Evolutionary conservation across 2,113 vertebrate species (phyloP), one percentile per base, ranked within the genome.

Genomic region (Siphamia tubifer): DNA sequence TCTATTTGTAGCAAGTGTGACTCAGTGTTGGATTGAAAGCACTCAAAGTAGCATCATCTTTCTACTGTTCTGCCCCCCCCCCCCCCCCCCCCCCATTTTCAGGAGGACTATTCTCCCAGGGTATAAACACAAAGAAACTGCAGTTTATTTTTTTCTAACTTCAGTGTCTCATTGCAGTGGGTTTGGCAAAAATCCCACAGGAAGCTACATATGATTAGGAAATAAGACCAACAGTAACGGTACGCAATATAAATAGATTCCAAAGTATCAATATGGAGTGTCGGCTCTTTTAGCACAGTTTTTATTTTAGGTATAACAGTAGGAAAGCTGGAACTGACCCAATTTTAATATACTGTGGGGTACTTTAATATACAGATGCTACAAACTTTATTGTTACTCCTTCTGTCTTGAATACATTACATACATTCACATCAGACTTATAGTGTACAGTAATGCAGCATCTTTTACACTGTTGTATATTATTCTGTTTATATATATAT

Each of bases 1-100:
- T 77, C 39, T 68, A 31, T 77, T 79, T 77, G 68, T 16, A 31
- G 40, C 68, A 47, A 32, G 64, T 45, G 24, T 38, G 38, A 75
- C 51, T 42, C 53, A 36, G 60, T 44, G 57, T 42, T 72, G 31
- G 32, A 52, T 28, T 66, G 42, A 70, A 53, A 51, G 8, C 30
- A 30, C 47, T 68, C 45, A 55, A 11, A 45, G 23, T 1, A 55
- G 35, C 8, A 42, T 38, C 24, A 48, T 60, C 32, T 9, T 51
- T 44, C n/a, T 20, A n/a, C 30, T 44, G 8, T 48, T 58, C 3
- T 8, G 23, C 21, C 16, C 57, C 8, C 13, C 13, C 5, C 15
- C 28, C 15, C 7, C 15, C 9, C 3, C 3, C 28, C n/a, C 17
- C 45, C 20, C 3, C 9, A 1, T 7, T 35, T 49, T 53, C 16